These are phyloP conservation scores for Platalea minor DNA, from an alignment of 2,797 vertebrate genomes.

Conservation along the genomic window DNA sequence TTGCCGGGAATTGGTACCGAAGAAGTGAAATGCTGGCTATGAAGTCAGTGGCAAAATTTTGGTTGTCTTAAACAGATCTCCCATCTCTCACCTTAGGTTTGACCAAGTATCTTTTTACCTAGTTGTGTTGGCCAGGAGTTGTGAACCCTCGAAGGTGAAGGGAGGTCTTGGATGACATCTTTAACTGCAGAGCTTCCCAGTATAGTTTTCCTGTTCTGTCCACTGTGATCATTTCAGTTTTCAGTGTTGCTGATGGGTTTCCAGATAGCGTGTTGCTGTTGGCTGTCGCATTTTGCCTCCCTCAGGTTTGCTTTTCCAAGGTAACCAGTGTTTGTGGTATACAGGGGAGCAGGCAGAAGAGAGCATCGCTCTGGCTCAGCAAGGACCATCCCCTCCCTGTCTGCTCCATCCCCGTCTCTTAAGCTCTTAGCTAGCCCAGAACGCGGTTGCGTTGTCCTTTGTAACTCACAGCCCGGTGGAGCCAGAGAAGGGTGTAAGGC, in stretches of 20 bases:
- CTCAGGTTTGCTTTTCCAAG: not conserved
- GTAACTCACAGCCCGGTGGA: not conserved
- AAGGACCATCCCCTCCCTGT: not conserved
- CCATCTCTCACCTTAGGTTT: not conserved
- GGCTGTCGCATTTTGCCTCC: not conserved
- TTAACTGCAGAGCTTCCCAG: not conserved
- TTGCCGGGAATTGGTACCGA: not conserved
- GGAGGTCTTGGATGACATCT: not conserved
- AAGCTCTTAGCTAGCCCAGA: not conserved
- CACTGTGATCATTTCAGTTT: not conserved
- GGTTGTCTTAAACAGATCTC: not conserved
- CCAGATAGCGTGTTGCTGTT: not conserved
- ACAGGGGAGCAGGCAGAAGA: not conserved
- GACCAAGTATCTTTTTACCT: not conserved
- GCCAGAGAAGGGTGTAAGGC: not conserved
- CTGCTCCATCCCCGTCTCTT: not conserved
- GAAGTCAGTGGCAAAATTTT: not conserved
- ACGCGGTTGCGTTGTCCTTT: accelerated
- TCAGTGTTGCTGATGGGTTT: not conserved
- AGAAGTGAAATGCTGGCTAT: not conserved
- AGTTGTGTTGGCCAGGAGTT: not conserved
- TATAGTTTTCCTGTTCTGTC: not conserved
- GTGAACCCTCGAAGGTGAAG: not conserved
- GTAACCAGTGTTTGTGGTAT: not conserved
- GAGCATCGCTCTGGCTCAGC: not conserved